Evolutionary conservation across 2,113 vertebrate species (phyloP), one percentile per base, ranked within the genome.

Genomic region (Megaceryle maxima): DNA sequence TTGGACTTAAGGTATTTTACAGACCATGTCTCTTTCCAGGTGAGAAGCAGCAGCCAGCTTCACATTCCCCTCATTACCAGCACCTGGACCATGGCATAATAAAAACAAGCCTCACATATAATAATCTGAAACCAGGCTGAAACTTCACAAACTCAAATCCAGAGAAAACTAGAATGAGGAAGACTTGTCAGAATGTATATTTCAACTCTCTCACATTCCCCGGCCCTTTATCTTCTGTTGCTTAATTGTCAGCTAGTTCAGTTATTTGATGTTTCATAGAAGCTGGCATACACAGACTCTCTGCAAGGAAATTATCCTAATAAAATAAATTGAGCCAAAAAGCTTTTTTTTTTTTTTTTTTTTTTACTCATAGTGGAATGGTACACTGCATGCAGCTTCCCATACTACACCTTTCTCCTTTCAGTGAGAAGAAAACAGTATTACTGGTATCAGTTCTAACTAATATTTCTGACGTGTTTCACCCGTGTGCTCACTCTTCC

Each of bases 231-330:
- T 62, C 95, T 48, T 25, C 29, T 39, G 18, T 31, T 51, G 39
- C 56, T 92, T 73, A 77, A 79, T 46, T 0, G 0, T 50, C 50
- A 78, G 57, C 41, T 50, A 48, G 33, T 63, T 51, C 0, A 0
- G 29, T 59, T 60, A 50, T 26, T 41, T 46, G 60, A 48, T 11
- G 20, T 56, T 84, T 76, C 53, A 43, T 0, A 64, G 75, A 92
- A 70, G 22, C 50, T 0, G 0, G 29, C 8, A 10, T 5, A 37
- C 9, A 26, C 21, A 8, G 24, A 0, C 21, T 28, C 59, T 67
- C 77, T 35, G 37, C 33, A 66, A 67, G 53, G 50, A 91, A 84
- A 74, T 83, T 20, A 82, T 50, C 74, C 31, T 70, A 88, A 76
- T 64, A 72, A 79, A 88, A 76, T 64, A 72, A 79, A 46, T 66